Percentiles rank a stretch among this genome's conserved stretches.
Conservation (phyloP, 92 coral and sea anemone species). For the Blastomussa wellsi region DNA sequence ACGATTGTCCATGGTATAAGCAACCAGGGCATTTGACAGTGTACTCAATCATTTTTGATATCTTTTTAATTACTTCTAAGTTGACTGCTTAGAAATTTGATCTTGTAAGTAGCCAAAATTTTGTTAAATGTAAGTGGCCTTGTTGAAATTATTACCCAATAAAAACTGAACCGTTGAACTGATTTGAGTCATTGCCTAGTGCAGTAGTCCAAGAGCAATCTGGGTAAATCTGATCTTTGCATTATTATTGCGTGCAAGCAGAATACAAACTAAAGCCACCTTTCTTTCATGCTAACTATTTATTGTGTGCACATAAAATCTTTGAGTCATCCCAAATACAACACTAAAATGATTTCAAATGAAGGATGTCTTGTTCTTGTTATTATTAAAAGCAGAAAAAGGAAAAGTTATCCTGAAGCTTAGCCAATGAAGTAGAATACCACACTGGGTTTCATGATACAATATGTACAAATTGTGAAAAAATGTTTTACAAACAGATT, state of each 20-base stretch:
- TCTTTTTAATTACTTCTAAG: background rate
- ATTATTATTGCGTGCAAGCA: background rate
- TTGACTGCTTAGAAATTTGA: background rate
- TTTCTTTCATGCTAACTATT: background rate
- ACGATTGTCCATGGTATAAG: background rate
- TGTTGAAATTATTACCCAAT: background rate
- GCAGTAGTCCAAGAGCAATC: background rate
- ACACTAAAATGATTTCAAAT: background rate
- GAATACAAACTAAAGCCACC: background rate
- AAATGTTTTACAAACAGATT: background rate
- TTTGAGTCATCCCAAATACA: background rate
- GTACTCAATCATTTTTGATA: background rate
- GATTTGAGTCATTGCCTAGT: background rate
- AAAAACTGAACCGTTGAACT: background rate
- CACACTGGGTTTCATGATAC: background rate
- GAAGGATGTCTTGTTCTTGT: background rate
- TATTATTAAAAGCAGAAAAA: background rate
- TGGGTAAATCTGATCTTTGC: background rate
- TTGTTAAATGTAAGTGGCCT: background rate
- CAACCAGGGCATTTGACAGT: background rate
- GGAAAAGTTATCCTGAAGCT: background rate
- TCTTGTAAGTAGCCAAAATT: background rate
- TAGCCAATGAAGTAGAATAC: background rate
- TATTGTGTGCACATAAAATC: background rate
- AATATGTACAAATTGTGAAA: background rate